These are phyloP conservation scores for Eupithecia subfuscata DNA, from an alignment of 2,888 invertebrate genomes.

Conservation along the genomic window DNA sequence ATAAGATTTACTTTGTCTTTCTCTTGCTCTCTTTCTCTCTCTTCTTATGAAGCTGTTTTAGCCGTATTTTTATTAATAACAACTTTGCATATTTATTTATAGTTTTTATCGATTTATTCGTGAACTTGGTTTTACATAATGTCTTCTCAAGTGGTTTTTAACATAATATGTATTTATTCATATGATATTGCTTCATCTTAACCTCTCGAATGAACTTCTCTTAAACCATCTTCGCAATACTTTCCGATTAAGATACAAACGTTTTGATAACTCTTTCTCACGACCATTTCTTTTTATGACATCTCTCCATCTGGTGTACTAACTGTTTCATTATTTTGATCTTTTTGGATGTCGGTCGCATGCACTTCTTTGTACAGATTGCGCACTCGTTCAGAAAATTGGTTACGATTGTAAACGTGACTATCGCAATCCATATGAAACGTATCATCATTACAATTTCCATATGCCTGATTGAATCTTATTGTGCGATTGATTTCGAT, in stretches of 20 bases:
- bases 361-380: conserved; percentile 37
- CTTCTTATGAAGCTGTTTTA: neutral
- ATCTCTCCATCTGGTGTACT: conserved; percentile 19
- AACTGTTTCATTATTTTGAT: conserved; percentile 15
- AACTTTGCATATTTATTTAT: neutral
- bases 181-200: neutral
- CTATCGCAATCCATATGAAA: conserved; percentile 43
- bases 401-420: conserved; percentile 40
- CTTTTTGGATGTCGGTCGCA: conserved; percentile 19
- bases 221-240: conserved; percentile 6
- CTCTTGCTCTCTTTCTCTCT: neutral
- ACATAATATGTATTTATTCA: neutral
- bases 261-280: conserved; percentile 20
- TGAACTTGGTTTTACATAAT: neutral
- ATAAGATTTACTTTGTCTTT: neutral
- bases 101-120: neutral
- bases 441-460: conserved; percentile 43
- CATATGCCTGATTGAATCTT: conserved; percentile 43
- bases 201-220: neutral
- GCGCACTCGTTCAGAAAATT: conserved; percentile 35
- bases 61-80: neutral
- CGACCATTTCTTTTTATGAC: conserved; percentile 26
- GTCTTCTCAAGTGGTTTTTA: neutral
- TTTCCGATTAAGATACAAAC: conserved; percentile 5
- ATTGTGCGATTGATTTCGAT: conserved; percentile 41